Base-by-base conservation (phyloP, 2,797 vertebrate genomes). In the Ctenochaetus hawaiiensis region DNA sequence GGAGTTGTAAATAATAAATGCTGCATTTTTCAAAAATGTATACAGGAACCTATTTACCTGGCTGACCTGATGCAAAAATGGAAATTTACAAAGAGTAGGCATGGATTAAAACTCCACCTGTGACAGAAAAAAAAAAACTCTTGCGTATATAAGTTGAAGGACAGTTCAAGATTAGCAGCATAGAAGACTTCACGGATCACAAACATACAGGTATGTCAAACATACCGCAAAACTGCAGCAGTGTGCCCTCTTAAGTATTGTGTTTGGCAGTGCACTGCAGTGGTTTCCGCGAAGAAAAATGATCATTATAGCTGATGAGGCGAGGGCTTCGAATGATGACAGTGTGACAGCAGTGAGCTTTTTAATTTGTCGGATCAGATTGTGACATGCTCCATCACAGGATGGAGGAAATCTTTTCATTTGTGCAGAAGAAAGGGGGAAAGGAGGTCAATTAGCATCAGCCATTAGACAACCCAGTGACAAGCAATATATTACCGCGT, bases 331-430 rank as follows among this genome's bases (percentile, higher is more conserved):
- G 82, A 84, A 88, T 78, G 82, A 89, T 95, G 95, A 95, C 95
- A 96, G 92, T 41, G 85, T 95, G 95, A 95, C 95, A 95, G 94
- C 89, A 85, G 85, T 93, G 93, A 91, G 94, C 94, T 95, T 94
- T 96, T 95, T 95, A 95, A 95, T 96, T 95, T 95, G 94, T 96
- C 91, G 71, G 94, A 95, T 96, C 93, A 94, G 91, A 95, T 95
- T 85, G 94, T 94, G 94, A 95, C 95, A 95, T 61, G 88, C 90
- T 94, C 94, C 93, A 91, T 94, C 93, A 95, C 92, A 94, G 89
- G 87, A 91, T 14, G 84, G 76, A 87, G 89, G 87, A 89, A 94
- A 92, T 93, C 94, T 96, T 95, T 95, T 96, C 91, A 95, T 95
- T 96, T 93, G 92, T 90, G 90, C 80, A 89, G 92, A 91, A 94